Evolutionary conservation across 1,140 invertebrate genomes (phyloP), one percentile per base, ranked within the genome.

Genomic region (Bombus difficillimus): DNA sequence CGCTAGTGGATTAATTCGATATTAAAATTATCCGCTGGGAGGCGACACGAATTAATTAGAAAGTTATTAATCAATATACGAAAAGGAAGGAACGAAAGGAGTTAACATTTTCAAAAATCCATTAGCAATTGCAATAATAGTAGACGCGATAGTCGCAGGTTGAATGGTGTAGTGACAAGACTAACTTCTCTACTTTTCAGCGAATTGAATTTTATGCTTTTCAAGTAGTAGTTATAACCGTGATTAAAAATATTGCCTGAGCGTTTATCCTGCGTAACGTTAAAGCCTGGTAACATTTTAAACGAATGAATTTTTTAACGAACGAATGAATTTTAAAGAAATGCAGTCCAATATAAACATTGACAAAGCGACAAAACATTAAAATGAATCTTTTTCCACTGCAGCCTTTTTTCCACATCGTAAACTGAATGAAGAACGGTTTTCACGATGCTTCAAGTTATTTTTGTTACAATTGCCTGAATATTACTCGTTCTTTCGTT

Each of bases 151-250:
- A 69, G 22, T 43, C 43, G 3, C 13, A 43, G 4, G 43, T 22
- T 34, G 12, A 28, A 69, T 69, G 34, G 37, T 28, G 25, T 39
- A 71, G 10, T 28, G 37, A 22, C 37, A 39, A 39, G 32, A 25
- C 0, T 37, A 39, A 39, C 22, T 71, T 71, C 25, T 37, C 12
- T 71, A 28, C 37, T 71, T 39, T 6, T 37, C 28, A 39, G 34
- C 37, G 37, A 71, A 71, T 71, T 71, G 25, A 71, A 71, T 71
- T 71, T 71, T 71, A 18, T 39, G 25, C 37, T 37, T 71, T 39
- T 71, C 34, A 39, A 71, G 68, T 3, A 69, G 9, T 5, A 37
- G 37, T 18, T 68, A 68, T 68, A 5, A 32, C 10, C 22, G 34
- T 69, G 68, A 39, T 69, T 69, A 69, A 69, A 69, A 69, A 69